These are phyloP conservation scores for Spodoptera frugiperda DNA, from an alignment of 1,140 invertebrate species.

Conservation along the genomic window DNA sequence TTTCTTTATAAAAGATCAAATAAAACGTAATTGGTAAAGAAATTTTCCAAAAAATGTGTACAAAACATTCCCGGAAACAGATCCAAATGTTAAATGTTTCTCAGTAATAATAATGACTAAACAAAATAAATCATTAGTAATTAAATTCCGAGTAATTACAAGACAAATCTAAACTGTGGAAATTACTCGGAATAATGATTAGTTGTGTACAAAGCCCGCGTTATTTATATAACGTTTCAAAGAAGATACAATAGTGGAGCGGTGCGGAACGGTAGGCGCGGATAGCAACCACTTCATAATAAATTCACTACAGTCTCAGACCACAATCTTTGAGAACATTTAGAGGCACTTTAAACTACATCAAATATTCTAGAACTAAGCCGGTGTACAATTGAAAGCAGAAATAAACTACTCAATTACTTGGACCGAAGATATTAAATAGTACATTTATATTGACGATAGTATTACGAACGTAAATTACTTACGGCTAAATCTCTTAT, in stretches of 20 bases:
- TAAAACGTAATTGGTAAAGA: no score
- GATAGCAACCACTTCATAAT: conserved; percentile 44
- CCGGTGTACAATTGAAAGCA: not conserved
- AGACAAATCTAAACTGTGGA: no score
- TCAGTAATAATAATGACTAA: no score
- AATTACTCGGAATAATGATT: no score
- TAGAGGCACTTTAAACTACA: conserved; percentile 51
- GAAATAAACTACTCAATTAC: conserved; percentile 39
- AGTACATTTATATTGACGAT: conserved; percentile 24
- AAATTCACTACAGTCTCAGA: conserved; percentile 50
- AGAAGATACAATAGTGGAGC: conserved; percentile 29
- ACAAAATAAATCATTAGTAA: no score
- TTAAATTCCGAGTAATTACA: no score
- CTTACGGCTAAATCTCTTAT: conserved; percentile 31
- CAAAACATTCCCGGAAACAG: no score
- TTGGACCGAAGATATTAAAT: conserved; percentile 23
- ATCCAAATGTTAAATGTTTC: no score
- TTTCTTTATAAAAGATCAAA: no score
- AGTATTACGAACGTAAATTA: conserved; percentile 19
- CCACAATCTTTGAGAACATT: conserved; percentile 54
- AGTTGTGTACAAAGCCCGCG: no score
- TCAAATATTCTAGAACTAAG: conserved; percentile 49
- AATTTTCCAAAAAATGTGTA: no score
- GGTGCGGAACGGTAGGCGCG: conserved; percentile 15
- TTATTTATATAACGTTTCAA: conserved; percentile 13